Base-by-base conservation (phyloP, 2,797 vertebrate genomes). In the Poecilia velifera region DNA sequence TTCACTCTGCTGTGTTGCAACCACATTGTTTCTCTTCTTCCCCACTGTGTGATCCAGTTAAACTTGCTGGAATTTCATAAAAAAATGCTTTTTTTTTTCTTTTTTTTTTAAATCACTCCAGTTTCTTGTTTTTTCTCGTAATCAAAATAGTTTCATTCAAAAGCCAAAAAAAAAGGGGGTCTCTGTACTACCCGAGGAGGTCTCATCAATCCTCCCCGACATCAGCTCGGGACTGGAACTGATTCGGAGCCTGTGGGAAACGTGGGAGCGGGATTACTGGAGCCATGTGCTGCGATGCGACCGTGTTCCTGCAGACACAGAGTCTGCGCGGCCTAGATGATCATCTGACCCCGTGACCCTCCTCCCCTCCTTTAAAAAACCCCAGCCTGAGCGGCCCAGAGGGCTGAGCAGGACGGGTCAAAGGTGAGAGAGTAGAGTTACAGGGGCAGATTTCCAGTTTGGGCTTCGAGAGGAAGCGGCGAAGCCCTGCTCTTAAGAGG, bases 371-470 rank as follows among this genome's bases (percentile, higher is more conserved):
- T 20, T 31, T 64, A 20, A n/a, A 87, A 89, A 92, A 84, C 84
- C 86, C 86, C 80, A 74, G 76, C 86, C 84, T 73, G 87, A 92
- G 91, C 76, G 59, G 89, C 92, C 90, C 25, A 25, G 76, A 88
- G 91, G 90, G 91, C 92, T 90, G 91, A 88, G 86, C 83, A 51
- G 6, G 1, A 80, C 6, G 94, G 94, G 93, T 95, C 93, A 92
- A 75, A 95, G 92, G 95, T 91, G 82, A 93, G 91, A 91, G 93
- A 92, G 92, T 95, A 90, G 86, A 82, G 91, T 95, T 96, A 94
- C 94, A 92, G 84, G 74, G 83, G 90, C 90, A 93, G 87, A 94
- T 90, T 91, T 92, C 90, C 87, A 88, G 87, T 91, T 93, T 91
- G 85, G 72, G 72, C 85, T 90, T 90, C 68, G 82, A 78, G 86